These are phyloP conservation scores for Apus apus DNA, from an alignment of 2,113 vertebrate species.

Conservation along the genomic window DNA sequence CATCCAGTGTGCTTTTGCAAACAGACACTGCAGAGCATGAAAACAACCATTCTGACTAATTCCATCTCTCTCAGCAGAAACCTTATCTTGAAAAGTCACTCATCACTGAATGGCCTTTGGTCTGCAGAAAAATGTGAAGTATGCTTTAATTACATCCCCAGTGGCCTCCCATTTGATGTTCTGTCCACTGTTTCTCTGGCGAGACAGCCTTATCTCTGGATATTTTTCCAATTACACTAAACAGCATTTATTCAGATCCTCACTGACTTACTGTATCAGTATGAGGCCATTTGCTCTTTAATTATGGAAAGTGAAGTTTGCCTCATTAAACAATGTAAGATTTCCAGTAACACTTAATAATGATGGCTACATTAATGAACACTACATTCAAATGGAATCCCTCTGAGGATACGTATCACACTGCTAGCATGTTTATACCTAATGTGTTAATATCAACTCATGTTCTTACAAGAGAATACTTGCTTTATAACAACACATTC, in stretches of 20 bases:
- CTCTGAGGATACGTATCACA: neutral
- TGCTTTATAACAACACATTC: neutral
- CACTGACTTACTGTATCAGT: slow-evolving; percentile 30
- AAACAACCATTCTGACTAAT: slow-evolving; percentile 61
- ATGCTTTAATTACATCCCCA: slow-evolving; percentile 61
- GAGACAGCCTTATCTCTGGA: slow-evolving; percentile 66
- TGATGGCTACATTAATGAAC: slow-evolving; percentile 62
- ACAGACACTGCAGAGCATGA: slow-evolving; percentile 51
- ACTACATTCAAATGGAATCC: slow-evolving; percentile 49
- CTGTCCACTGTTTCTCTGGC: slow-evolving; percentile 53
- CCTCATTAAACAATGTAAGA: slow-evolving; percentile 60
- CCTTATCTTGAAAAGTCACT: slow-evolving; percentile 40
- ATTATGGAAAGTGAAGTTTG: slow-evolving; percentile 56
- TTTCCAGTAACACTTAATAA: slow-evolving; percentile 41
- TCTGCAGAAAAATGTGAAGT: slow-evolving; percentile 65
- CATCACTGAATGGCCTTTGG: slow-evolving; percentile 47
- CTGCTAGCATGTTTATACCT: neutral
- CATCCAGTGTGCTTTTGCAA: slow-evolving; percentile 21
- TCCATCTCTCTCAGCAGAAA: slow-evolving; percentile 53
- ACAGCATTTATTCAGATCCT: slow-evolving; percentile 38
- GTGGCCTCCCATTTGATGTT: slow-evolving; percentile 55
- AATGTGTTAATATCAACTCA: slow-evolving; percentile 25
- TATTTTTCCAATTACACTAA: slow-evolving; percentile 64
- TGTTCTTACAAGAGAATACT: slow-evolving; percentile 20
- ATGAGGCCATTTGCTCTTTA: neutral